Conservation (phyloP, 2,113 vertebrate species). For the Alligator mississippiensis region DNA sequence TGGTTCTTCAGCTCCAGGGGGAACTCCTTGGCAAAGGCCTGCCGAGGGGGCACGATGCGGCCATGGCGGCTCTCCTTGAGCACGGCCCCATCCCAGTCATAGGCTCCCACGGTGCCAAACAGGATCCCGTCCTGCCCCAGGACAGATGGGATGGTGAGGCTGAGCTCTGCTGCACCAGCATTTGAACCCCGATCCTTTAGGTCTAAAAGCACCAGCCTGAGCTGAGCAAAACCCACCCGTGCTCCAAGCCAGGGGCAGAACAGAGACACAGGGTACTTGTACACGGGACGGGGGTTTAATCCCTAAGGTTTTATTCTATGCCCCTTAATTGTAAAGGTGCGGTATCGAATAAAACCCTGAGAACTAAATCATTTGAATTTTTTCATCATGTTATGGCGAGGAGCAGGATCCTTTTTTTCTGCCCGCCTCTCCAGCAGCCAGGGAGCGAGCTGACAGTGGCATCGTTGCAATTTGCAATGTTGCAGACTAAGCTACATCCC, state of each 20-base stretch:
- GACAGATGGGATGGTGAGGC: background rate
- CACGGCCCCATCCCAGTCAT: slow-evolving; percentile 93
- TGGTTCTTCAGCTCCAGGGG: slow-evolving; percentile 91
- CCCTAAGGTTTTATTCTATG: too few relatives aligned
- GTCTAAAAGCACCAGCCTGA: too few relatives aligned
- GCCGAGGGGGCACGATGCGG: slow-evolving; percentile 77
- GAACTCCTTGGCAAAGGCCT: slow-evolving; percentile 89
- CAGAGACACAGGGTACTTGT: fast-evolving
- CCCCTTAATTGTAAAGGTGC: too few relatives aligned
- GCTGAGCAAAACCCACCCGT: background rate
- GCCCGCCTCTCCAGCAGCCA: too few relatives aligned
- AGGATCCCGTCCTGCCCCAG: slow-evolving; percentile 89
- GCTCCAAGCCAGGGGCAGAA: too few relatives aligned
- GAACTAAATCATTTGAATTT: too few relatives aligned
- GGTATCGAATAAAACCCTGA: too few relatives aligned
- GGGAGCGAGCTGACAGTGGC: too few relatives aligned
- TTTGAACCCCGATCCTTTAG: background rate
- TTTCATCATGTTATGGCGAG: too few relatives aligned
- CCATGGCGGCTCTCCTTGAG: slow-evolving; percentile 83
- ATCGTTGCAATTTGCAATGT: too few relatives aligned
- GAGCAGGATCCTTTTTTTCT: too few relatives aligned
- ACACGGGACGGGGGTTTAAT: background rate
- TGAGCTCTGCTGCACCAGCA: background rate
- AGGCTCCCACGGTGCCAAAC: slow-evolving; percentile 95
- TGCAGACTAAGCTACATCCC: too few relatives aligned